A percentile compares a stretch with the other conserved stretches of the same genome.
phyloP scores from a whole-genome alignment of 2,797 vertebrate species.

The Phalloptychus januarius region DNA sequence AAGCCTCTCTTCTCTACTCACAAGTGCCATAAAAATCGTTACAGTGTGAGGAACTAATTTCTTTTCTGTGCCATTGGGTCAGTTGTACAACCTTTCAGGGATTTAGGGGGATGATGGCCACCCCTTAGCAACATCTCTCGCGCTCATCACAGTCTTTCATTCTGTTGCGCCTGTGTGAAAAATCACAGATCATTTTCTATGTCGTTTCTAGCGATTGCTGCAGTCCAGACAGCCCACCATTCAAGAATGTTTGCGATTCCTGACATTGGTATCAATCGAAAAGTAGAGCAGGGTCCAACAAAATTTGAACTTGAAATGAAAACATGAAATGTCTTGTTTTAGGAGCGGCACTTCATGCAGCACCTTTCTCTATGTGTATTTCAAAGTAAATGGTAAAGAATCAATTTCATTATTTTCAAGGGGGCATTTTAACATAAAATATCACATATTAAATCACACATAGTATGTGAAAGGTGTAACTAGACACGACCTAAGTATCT shows the following conservation, averaged over 20 bases:
- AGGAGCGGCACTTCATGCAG: not conserved
- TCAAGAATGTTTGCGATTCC: not conserved
- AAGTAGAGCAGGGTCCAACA: not conserved
- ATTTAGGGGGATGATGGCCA: constrained; percentile 73
- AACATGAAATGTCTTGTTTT: not conserved
- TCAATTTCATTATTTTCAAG: too few relatives aligned
- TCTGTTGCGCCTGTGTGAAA: not conserved
- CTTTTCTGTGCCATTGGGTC: constrained; percentile 70
- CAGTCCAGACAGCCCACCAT: not conserved
- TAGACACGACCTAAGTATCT: not conserved
- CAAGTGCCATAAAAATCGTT: constrained; percentile 62
- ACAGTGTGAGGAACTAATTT: constrained; percentile 71
- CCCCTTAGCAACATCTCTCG: constrained; percentile 47
- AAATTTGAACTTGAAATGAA: not conserved
- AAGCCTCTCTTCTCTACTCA: constrained; percentile 49
- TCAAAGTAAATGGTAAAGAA: not conserved
- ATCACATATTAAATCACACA: not conserved
- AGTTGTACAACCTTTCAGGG: constrained; percentile 67
- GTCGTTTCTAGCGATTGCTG: not conserved
- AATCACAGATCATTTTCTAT: not conserved
- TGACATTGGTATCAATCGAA: not conserved
- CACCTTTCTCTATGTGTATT: not conserved
- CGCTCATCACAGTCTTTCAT: constrained; percentile 51
- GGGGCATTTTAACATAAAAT: too few relatives aligned
- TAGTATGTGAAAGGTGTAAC: not conserved